Conservation (phyloP, 2,113 vertebrate genomes). For the Lonchura striata region DNA sequence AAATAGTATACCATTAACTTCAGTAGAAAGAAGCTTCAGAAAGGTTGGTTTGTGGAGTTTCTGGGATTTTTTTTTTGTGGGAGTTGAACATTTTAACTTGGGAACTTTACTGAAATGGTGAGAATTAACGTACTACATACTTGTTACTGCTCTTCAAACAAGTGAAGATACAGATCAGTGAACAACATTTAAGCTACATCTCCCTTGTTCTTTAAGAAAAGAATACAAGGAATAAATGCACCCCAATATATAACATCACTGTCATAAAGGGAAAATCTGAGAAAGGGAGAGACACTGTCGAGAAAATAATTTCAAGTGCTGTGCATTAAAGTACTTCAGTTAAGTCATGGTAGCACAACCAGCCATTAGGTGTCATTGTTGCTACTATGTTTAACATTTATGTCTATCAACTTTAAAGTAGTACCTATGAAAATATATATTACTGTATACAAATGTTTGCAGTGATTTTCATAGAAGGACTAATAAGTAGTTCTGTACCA, state of each 20-base stretch:
- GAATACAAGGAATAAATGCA: not conserved
- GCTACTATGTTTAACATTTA: not conserved
- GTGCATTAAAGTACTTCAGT: not conserved
- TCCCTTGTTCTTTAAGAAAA: not conserved
- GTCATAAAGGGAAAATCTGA: not conserved
- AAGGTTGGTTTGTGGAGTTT: not conserved
- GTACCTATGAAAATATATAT: not conserved
- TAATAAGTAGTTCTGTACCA: not conserved
- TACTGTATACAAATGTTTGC: not conserved
- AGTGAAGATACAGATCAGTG: not conserved
- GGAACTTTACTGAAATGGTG: not conserved
- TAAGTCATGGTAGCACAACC: not conserved
- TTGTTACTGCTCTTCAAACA: not conserved
- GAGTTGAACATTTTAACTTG: not conserved
- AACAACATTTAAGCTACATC: not conserved
- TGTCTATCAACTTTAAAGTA: not conserved
- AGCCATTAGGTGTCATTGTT: slow-evolving; percentile 46
- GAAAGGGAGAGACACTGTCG: not conserved
- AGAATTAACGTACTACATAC: not conserved
- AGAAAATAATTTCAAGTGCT: not conserved
- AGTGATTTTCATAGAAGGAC: not conserved
- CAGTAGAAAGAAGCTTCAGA: not conserved
- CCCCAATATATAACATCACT: not conserved
- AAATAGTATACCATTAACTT: not conserved
- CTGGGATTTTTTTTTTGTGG: rapidly evolving